These are phyloP conservation scores for Macrotus californicus DNA, from an alignment of 2,113 vertebrate species.

Conservation along the genomic window DNA sequence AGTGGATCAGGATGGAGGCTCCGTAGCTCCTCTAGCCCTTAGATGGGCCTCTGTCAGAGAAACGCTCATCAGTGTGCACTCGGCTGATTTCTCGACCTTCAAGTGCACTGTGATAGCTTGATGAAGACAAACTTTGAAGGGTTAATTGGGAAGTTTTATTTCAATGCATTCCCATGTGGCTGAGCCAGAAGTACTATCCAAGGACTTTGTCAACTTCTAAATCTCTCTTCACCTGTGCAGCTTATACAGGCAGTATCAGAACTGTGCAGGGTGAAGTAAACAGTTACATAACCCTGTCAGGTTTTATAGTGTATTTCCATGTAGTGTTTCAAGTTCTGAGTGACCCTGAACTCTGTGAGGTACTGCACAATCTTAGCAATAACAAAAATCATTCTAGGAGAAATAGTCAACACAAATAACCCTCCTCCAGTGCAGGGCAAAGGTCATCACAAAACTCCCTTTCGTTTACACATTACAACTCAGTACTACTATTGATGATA, in stretches of 20 bases:
- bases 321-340: neutral
- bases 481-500: neutral
- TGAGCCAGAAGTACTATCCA: neutral
- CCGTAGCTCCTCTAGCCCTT: neutral
- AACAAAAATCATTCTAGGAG: neutral
- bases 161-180: neutral
- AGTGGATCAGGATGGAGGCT: neutral
- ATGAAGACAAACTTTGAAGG: neutral
- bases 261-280: neutral
- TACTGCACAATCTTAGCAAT: neutral
- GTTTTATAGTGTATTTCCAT: neutral
- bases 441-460: neutral
- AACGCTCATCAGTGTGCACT: neutral
- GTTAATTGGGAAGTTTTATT: neutral
- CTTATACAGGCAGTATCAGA: neutral
- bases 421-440: neutral
- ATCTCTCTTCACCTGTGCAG: neutral
- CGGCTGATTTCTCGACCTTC: neutral
- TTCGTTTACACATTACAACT: neutral
- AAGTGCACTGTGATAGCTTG: too few relatives aligned
- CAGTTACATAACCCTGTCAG: neutral
- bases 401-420: neutral
- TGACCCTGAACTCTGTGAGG: neutral
- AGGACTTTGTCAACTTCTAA: neutral
- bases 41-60: neutral